Base-by-base conservation (phyloP, 2,888 invertebrate genomes). In the Vanessa cardui region DNA sequence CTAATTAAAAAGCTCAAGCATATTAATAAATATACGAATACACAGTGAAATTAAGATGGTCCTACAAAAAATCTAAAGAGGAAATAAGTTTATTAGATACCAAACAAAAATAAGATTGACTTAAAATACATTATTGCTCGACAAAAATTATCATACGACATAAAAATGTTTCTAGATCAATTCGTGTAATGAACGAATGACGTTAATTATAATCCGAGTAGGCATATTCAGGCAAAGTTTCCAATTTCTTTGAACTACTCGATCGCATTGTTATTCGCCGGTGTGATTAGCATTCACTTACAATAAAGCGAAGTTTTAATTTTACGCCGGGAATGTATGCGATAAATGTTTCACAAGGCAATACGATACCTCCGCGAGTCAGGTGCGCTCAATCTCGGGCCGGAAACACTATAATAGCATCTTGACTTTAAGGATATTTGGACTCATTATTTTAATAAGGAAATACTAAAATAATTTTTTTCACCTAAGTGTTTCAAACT, bases 281-380 rank as follows among this genome's bases (percentile, higher is more conserved):
- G 58, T 68, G 66, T 31, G 26, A 69, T 72, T 45, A 64, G 72
- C 69, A 70, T 69, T 71, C 64, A 67, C 65, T 65, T 72, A 72
- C 75, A 69, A 71, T 76, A 77, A 56, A 68, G 73, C 75, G 78
- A 83, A 81, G 80, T 83, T 83, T 82, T 82, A 80, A 76, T 77
- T 79, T 78, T 73, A 78, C 78, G 79, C 80, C 77, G 89, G 88
- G 90, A 90, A 90, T 87, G 80, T 69, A 81, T 64, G 73, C 83
- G 77, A 81, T 80, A 79, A 82, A 78, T 77, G 83, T 85, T 91
- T 91, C 91, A 87, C 90, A 90, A 83, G 83, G 89, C 77, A 87
- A 92, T 76, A 74, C 71, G 90, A 90, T 76, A 87, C 84, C 31
- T 46, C 18, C 21, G 59, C 33, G 86, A 20, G 62, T 20, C 89